Base-by-base conservation (phyloP, 2,797 vertebrate genomes). In the Arctocebus calabarensis region DNA sequence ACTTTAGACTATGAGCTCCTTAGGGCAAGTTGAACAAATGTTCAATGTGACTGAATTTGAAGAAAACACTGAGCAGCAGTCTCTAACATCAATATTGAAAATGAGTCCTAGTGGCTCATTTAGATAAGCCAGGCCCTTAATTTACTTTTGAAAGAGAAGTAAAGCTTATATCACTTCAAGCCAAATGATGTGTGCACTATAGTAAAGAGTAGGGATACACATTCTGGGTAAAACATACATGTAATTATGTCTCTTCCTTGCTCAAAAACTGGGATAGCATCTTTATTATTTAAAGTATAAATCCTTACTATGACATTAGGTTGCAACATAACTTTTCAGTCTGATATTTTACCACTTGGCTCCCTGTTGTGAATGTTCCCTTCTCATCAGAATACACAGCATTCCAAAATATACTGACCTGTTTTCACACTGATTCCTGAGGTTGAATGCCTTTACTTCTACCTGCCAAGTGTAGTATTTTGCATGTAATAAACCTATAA, bases 71-170 rank as follows among this genome's bases (percentile, higher is more conserved):
- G 66, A 88, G n/a, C 32, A 75, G 27, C 57, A 22, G 32, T 90
- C 22, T 86, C 83, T 16, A 94, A 64, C 9, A 78, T 94, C 81
- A 83, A 59, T 81, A 92, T 86, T 86, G 84, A 93, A 94, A 94
- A 71, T 16, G 84, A 94, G 62, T 10, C 32, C 71, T 19, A 20
- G 13, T n/a, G 43, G 62, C 62, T 90, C 37, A 92, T 94, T 94
- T 97, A 71, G 71, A 85, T 92, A 96, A 84, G 10, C n/a, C 20
- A 43, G 25, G 10, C 85, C 57, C 20, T 57, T 89, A 96, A 92
- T 55, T 84, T 95, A 82, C 45, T 64, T 52, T 52, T 52, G 74
- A 84, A 94, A 91, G 40, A 88, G 52, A 94, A 94, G 22, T 22
- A 77, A 86, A 93, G 37, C 27, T 92, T 78, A 85, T 94, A 62